Evolutionary conservation across 2,113 vertebrate species (phyloP).

Genomic region (Aspiorhynchus laticeps): DNA sequence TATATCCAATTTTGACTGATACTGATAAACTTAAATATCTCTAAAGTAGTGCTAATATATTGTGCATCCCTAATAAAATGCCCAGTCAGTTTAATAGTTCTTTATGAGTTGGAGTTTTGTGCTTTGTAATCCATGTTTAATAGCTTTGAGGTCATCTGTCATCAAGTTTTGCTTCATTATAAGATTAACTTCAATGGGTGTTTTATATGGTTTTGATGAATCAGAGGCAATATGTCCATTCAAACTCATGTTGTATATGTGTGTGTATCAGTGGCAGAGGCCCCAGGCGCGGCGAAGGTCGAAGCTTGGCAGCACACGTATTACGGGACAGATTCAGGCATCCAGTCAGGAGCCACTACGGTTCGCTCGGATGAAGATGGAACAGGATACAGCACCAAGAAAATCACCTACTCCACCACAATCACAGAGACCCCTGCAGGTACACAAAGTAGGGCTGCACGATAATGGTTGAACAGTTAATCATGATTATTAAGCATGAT

Average conservation of each 20-base stretch:
- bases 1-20: too few relatives aligned
- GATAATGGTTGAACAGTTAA: too few relatives aligned
- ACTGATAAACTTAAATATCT: neutral
- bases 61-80: too few relatives aligned
- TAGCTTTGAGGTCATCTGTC: neutral
- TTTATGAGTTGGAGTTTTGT: neutral
- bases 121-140: neutral
- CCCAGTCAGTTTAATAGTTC: too few relatives aligned
- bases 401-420: slow-evolving; percentile 81
- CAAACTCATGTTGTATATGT: neutral
- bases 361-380: slow-evolving; percentile 83
- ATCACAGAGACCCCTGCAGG: slow-evolving; percentile 72
- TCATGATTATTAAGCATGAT: too few relatives aligned
- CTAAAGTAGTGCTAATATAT: neutral
- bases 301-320: slow-evolving; percentile 86
- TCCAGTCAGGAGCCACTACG: slow-evolving; percentile 90
- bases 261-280: slow-evolving; percentile 63
- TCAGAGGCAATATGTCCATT: too few relatives aligned
- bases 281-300: slow-evolving; percentile 80
- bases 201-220: neutral
- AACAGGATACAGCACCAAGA: slow-evolving; percentile 73
- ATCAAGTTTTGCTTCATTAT: neutral
- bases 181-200: neutral
- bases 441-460: neutral
- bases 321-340: slow-evolving; percentile 86